Evolutionary conservation across 2,888 invertebrate species (phyloP), one percentile per base, ranked within the genome.

Genomic region (Epiblema foenella): DNA sequence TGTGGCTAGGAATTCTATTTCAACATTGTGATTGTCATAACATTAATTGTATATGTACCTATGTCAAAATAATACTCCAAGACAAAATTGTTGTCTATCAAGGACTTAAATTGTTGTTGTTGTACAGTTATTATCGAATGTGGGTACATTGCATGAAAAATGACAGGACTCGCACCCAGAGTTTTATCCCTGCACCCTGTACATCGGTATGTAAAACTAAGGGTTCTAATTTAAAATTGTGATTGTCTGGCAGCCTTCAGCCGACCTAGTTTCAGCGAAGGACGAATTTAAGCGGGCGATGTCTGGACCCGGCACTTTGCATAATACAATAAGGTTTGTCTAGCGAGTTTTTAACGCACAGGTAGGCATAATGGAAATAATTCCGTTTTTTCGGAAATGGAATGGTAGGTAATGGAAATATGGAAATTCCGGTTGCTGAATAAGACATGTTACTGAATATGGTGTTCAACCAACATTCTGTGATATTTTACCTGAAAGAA

Each of bases 181-280:
- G 33, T n/a, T 4, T 33, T 10, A 11, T 18, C 29, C 15, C 7
- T 33, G n/a, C 51, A 51, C 76, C 77, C 79, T 79, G 81, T 80
- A 80, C 73, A 17, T 59, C 15, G 20, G 80, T 72, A 77, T 73
- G 66, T 59, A 59, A 51, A 66, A 54, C 46, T 79, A 81, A 86
- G 84, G 86, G 83, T 80, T 79, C 87, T 90, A 87, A 93, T 92
- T 92, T 91, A 86, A 90, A 91, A 90, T 91, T 89, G 87, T 91
- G 90, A 91, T 91, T 88, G 91, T 92, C 91, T 90, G 89, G 86
- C 83, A 86, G 86, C 86, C 89, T 87, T 81, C 85, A 80, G 84
- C 65, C 85, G 93, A 90, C 93, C 93, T 89, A 93, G 83, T 89
- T 92, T 85, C 83, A 86, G 89, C 89, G 78, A 90, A 91, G 92